phyloP scores from a whole-genome alignment of 2,888 invertebrate genomes.

The Arge pagana region DNA sequence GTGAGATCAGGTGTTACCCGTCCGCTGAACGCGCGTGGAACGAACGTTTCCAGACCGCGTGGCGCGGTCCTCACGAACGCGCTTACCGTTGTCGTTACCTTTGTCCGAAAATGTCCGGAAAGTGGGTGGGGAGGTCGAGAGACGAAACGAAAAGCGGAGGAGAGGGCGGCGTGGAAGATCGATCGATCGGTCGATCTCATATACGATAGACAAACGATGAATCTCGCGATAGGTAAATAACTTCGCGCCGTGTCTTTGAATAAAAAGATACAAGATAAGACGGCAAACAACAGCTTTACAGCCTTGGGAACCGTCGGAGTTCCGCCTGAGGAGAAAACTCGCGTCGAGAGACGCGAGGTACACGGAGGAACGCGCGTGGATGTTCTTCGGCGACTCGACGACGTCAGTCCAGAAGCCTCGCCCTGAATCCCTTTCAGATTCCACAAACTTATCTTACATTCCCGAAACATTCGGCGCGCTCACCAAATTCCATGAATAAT shows the following conservation, averaged over 20 bases:
- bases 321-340: too few species aligned
- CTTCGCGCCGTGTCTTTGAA: slow-evolving; percentile 16
- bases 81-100: too few species aligned
- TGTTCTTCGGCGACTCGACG: too few species aligned
- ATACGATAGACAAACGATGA: too few species aligned
- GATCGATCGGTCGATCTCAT: slow-evolving; percentile 20
- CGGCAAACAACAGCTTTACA: slow-evolving; percentile 8
- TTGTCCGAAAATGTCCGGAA: not conserved
- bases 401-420: too few species aligned
- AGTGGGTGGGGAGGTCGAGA: not conserved
- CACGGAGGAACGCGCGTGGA: too few species aligned
- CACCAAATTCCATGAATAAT: too few species aligned
- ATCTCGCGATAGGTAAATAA: slow-evolving; percentile 18
- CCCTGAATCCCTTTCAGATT: too few species aligned
- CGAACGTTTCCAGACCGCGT: slow-evolving; percentile 15
- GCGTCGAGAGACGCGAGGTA: not conserved
- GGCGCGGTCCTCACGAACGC: slow-evolving; percentile 16
- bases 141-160: not conserved
- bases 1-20: not conserved
- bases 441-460: too few species aligned
- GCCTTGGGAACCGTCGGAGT: not conserved
- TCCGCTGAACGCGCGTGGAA: too few species aligned
- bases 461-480: too few species aligned
- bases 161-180: slow-evolving; percentile 5
- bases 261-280: slow-evolving; percentile 17